phyloP scores from a whole-genome alignment of 2,113 vertebrate genomes.

The Delphinapterus leucas region DNA sequence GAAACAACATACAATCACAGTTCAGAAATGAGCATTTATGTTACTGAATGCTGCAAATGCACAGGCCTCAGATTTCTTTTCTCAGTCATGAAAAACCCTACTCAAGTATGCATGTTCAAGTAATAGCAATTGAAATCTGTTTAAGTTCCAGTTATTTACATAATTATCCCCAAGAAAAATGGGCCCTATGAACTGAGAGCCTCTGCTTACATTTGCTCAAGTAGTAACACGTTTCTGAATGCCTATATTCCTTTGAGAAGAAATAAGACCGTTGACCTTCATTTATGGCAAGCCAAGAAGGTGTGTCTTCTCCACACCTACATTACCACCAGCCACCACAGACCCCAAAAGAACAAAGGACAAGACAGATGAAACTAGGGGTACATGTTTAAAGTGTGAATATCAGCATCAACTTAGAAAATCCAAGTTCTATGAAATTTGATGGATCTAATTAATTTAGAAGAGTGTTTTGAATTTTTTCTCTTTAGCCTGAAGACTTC shows the following conservation, averaged over 20 bases:
- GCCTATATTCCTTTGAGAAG: not conserved
- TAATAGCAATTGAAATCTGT: slow-evolving; percentile 6
- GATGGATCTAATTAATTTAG: not conserved
- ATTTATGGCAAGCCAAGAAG: not conserved
- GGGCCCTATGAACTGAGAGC: not conserved
- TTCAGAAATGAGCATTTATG: slow-evolving; percentile 42
- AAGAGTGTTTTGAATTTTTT: not conserved
- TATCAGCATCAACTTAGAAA: not conserved
- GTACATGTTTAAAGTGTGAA: not conserved
- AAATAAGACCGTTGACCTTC: not conserved
- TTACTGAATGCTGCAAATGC: slow-evolving; percentile 53
- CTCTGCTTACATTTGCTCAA: not conserved
- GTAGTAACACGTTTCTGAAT: not conserved
- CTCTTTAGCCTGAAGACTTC: not conserved
- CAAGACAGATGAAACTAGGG: not conserved
- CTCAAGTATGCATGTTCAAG: slow-evolving; percentile 12
- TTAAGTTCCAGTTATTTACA: slow-evolving; percentile 39
- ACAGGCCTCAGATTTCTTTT: slow-evolving; percentile 5
- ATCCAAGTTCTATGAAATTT: not conserved
- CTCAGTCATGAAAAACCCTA: slow-evolving; percentile 2
- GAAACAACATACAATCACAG: slow-evolving; percentile 68
- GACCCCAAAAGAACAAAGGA: not conserved
- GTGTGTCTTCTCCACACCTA: not conserved
- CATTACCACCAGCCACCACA: not conserved
- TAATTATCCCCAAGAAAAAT: not conserved